Conservation (phyloP, 92 coral and sea anemone genomes). For the Parazoanthus swiftii region DNA sequence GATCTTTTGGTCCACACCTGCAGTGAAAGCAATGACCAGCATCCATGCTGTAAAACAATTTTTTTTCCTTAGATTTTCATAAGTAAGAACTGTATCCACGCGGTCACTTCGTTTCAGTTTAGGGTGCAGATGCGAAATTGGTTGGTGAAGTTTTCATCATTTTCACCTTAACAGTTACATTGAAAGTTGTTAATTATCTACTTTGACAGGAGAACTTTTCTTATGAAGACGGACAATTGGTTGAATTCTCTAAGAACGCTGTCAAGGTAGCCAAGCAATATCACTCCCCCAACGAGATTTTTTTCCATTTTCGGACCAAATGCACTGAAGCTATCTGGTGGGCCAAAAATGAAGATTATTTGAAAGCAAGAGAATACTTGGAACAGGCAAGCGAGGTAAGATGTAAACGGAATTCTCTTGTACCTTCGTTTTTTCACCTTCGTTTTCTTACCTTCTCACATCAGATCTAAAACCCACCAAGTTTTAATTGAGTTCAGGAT, state of each 20-base stretch:
- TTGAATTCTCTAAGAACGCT: not conserved
- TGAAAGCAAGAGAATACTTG: not conserved
- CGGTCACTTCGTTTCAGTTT: too few species aligned
- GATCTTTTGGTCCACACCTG: too few species aligned
- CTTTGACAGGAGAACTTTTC: not conserved
- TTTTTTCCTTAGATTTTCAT: too few species aligned
- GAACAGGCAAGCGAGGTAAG: slow-evolving; percentile 31
- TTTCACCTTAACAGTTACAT: too few species aligned
- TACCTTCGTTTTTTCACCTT: not conserved
- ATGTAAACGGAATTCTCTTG: not conserved
- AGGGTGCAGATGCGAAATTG: too few species aligned
- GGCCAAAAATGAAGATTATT: not conserved
- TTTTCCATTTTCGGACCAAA: not conserved
- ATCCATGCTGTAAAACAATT: too few species aligned
- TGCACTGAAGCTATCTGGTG: not conserved
- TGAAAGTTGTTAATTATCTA: not conserved
- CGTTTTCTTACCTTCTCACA: too few species aligned
- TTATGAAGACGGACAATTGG: slow-evolving; percentile 10
- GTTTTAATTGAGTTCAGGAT: not conserved
- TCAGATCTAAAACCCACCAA: not conserved
- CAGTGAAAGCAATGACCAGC: too few species aligned
- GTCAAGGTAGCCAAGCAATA: not conserved
- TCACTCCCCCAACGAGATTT: slow-evolving; percentile 18
- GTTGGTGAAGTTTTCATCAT: too few species aligned
- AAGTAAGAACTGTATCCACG: too few species aligned